phyloP scores from a whole-genome alignment of 1,140 invertebrate species.

The Nasonia longicornis region DNA sequence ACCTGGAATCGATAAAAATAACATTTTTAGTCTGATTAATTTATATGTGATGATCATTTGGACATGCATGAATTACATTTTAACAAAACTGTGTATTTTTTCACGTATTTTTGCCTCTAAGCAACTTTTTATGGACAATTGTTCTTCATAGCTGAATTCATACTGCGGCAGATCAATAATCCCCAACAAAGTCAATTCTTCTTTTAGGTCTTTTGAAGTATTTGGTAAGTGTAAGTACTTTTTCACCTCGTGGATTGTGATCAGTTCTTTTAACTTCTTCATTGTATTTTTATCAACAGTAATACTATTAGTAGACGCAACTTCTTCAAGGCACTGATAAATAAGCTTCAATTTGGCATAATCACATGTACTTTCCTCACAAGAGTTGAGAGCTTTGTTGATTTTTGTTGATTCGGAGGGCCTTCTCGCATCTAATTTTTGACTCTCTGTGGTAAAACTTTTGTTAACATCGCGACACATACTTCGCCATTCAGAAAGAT shows the following conservation, averaged over 20 bases:
- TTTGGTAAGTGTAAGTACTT: conserved; percentile 55
- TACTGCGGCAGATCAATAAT: conserved; percentile 53
- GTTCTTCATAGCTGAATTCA: conserved; percentile 54
- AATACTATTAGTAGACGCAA: conserved; percentile 39
- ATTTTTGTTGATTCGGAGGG: conserved; percentile 36
- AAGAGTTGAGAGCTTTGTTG: conserved; percentile 43
- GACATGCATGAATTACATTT: conserved; percentile 44
- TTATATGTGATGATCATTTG: background rate
- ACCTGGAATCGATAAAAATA: conserved; percentile 49
- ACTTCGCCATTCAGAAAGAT: conserved; percentile 46
- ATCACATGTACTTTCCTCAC: conserved; percentile 53
- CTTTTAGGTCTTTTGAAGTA: conserved; percentile 44
- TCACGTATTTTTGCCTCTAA: conserved; percentile 53
- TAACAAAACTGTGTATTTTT: conserved; percentile 51
- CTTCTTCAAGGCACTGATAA: conserved; percentile 50
- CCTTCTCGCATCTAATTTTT: conserved; percentile 47
- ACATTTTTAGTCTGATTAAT: background rate
- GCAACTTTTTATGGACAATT: conserved; percentile 50
- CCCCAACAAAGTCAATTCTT: conserved; percentile 54
- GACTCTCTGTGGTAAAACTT: conserved; percentile 24
- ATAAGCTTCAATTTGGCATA: conserved; percentile 51
- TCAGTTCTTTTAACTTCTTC: conserved; percentile 51
- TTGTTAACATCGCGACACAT: conserved; percentile 35
- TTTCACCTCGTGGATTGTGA: conserved; percentile 50
- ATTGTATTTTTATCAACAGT: conserved; percentile 36